phyloP scores from a whole-genome alignment of 1,140 invertebrate species.

The Zaprionus gabonicus region DNA sequence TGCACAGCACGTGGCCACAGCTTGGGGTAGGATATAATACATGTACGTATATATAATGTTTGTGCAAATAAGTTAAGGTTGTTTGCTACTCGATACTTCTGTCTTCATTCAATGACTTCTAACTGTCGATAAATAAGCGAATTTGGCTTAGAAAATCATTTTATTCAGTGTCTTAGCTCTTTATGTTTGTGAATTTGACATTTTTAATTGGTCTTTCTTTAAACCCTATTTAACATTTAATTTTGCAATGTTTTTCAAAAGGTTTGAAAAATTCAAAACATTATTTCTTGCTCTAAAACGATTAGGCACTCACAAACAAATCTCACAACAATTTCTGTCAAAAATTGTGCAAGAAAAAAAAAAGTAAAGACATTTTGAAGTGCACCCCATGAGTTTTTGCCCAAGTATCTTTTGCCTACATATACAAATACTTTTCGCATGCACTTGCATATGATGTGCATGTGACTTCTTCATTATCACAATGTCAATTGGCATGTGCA shows the following conservation, averaged over 20 bases:
- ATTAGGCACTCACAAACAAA: background rate
- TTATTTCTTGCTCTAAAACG: background rate
- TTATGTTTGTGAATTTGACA: no score
- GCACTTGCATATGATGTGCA: background rate
- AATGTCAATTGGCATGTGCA: conserved; percentile 2
- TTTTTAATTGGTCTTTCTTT: no score
- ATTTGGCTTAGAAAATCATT: background rate
- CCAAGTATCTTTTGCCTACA: background rate
- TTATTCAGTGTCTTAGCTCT: no score
- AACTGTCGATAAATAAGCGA: background rate
- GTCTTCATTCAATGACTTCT: background rate
- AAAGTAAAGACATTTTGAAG: background rate
- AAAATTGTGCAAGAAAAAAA: no score
- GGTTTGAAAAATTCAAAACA: background rate
- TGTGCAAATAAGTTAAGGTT: background rate
- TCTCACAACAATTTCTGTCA: background rate
- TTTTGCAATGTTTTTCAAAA: background rate
- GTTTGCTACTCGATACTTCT: background rate
- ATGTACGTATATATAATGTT: background rate
- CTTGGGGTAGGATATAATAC: background rate
- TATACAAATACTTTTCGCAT: background rate
- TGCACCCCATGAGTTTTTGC: background rate
- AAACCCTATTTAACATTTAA: no score
- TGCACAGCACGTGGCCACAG: conserved; percentile 21
- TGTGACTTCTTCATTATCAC: conserved; percentile 7